These are phyloP conservation scores for Drosophila azteca DNA, from an alignment of 1,140 invertebrate species.

Conservation along the genomic window DNA sequence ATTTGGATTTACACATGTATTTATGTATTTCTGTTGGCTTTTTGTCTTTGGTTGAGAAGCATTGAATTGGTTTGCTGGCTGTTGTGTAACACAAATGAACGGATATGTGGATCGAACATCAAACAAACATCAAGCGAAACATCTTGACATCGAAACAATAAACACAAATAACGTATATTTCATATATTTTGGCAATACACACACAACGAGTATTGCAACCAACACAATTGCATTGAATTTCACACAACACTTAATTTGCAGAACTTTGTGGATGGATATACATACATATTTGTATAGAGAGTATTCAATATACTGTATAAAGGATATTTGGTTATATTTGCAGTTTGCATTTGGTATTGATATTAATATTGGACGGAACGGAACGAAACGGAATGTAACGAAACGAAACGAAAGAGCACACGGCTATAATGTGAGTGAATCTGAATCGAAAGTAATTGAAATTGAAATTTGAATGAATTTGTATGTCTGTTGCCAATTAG, in stretches of 20 bases:
- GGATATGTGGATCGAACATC: constrained; percentile 37
- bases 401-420: constrained; percentile 28
- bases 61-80: constrained; percentile 14
- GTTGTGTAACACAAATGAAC: constrained; percentile 10
- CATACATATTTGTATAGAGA: constrained; percentile 49
- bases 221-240: constrained; percentile 58
- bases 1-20: constrained; percentile 6
- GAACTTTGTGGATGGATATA: constrained; percentile 40
- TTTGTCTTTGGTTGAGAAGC: constrained; percentile 22
- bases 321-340: constrained; percentile 49
- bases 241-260: constrained; percentile 74
- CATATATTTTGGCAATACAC: constrained; percentile 55
- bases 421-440: constrained; percentile 19
- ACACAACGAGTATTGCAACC: constrained; percentile 47
- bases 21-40: constrained; percentile 23
- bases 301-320: constrained; percentile 43
- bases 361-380: constrained; percentile 13
- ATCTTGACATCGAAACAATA: constrained; percentile 56
- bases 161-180: constrained; percentile 32
- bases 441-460: constrained; percentile 1
- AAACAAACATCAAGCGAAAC: constrained; percentile 46
- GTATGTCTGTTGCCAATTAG: constrained; percentile 45
- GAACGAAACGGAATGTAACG: background rate
- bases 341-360: constrained; percentile 46
- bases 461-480: constrained; percentile 45